phyloP scores from a whole-genome alignment of 2,797 vertebrate species.

The Taeniopygia guttata region DNA sequence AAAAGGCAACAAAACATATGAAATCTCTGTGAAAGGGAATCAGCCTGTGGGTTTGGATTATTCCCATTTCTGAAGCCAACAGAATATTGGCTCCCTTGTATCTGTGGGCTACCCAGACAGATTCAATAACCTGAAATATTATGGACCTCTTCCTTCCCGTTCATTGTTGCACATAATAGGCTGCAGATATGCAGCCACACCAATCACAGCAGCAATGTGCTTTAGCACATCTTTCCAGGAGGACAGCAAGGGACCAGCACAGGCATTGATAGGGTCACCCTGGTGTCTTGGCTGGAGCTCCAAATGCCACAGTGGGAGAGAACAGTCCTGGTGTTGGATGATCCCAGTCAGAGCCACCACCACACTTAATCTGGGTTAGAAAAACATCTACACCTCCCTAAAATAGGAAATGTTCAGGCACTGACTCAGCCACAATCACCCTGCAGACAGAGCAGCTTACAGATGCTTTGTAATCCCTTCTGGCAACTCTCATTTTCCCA shows the following conservation, averaged over 20 bases:
- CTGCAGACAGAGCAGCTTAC: neutral
- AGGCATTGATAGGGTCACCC: neutral
- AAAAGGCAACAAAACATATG: neutral
- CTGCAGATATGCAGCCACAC: neutral
- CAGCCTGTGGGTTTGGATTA: neutral
- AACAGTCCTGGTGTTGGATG: accelerated
- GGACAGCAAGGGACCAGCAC: neutral
- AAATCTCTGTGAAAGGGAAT: neutral
- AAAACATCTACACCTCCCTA: neutral
- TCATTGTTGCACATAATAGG: neutral
- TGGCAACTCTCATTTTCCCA: neutral
- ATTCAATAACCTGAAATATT: neutral
- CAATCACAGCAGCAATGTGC: neutral
- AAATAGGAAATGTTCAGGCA: neutral
- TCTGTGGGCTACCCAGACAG: neutral
- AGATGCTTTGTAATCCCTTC: neutral
- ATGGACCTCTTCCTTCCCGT: neutral
- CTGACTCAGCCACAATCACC: neutral
- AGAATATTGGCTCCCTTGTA: neutral
- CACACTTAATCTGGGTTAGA: neutral
- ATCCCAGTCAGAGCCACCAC: neutral
- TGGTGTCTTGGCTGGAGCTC: neutral
- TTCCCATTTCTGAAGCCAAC: slow-evolving; percentile 7
- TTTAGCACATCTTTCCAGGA: neutral
- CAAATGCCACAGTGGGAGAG: accelerated